Conservation (phyloP, 2,888 invertebrate species). For the Salticus scenicus region DNA sequence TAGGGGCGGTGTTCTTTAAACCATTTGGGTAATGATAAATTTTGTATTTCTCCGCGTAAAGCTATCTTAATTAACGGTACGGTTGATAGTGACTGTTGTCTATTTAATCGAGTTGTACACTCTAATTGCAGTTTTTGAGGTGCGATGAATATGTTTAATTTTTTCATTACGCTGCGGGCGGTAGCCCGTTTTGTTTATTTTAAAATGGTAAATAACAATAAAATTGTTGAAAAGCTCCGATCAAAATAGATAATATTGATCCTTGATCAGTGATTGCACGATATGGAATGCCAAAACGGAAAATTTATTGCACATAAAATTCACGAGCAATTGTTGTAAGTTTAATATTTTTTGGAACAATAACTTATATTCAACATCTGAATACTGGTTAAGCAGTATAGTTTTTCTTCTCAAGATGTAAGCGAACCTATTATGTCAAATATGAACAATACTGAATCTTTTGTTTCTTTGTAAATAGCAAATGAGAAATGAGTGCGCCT, state of each 20-base stretch:
- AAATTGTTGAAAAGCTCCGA: conserved; percentile 42
- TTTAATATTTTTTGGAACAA: conserved; percentile 74
- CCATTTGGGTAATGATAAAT: too few relatives aligned
- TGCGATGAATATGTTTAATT: background rate
- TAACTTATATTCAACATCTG: conserved; percentile 76
- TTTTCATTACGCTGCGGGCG: background rate
- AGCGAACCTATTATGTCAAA: conserved; percentile 37
- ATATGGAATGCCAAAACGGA: conserved; percentile 74
- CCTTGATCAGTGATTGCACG: conserved; percentile 74
- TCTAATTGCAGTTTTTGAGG: background rate
- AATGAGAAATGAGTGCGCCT: background rate
- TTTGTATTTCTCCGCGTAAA: too few relatives aligned
- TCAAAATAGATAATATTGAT: conserved; percentile 73
- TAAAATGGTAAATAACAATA: background rate
- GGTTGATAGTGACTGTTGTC: background rate
- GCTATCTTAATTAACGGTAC: too few relatives aligned
- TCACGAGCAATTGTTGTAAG: conserved; percentile 75
- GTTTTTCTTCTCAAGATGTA: conserved; percentile 21
- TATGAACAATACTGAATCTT: conserved; percentile 36
- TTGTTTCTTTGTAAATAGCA: background rate
- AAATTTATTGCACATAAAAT: conserved; percentile 75
- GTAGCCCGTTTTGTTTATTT: background rate
- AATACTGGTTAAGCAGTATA: too few relatives aligned
- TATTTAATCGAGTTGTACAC: background rate
- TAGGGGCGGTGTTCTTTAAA: too few relatives aligned